Evolutionary conservation across 2,113 vertebrate species (phyloP), one percentile per base, ranked within the genome.

Genomic region (Albula goreensis): DNA sequence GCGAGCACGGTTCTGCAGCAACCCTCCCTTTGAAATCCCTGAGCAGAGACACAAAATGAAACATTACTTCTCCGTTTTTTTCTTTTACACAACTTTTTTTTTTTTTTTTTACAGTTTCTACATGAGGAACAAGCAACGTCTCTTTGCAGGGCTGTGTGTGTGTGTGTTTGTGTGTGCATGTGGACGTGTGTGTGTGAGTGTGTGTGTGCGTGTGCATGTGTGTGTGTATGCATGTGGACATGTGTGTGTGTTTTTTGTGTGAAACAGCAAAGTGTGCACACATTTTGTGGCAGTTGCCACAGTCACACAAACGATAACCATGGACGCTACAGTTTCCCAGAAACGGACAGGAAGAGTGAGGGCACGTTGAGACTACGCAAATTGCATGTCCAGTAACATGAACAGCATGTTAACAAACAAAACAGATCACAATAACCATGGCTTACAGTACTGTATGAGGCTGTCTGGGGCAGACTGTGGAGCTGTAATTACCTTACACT

Each of bases 21-120:
- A 95, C 95, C 94, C 95, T 94, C 93, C 90, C 93, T 94, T 93
- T 93, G 89, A 97, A 97, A 98, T 99, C 97, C 97, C 98, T 99
- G 98, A 99, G 98, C 96, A 96, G 96, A 97, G 96, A 97, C 96
- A 96, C 92, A 90, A 92, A 96, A 95, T 96, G 94, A 95, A 94
- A 94, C 85, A 57, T 41, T 94, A 41, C 31, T 41, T 41, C 31
- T 41, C 31, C 89, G 91, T 89, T 63, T 9, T 12, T 22, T 31
- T 60, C 49, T 85, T 84, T 88, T 86, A 90, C 86, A 87, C 80
- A 91, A 94, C 94, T 88, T 88, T 49, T 41, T 41, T 41, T 41
- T 41, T 41, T 41, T 80, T 91, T 93, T 90, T 88, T 90, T 90
- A 93, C 87, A 91, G 92, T 88, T 89, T 88, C 88, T 60, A 91